phyloP scores from a whole-genome alignment of 2,113 vertebrate species.

The Eleginops maclovinus region DNA sequence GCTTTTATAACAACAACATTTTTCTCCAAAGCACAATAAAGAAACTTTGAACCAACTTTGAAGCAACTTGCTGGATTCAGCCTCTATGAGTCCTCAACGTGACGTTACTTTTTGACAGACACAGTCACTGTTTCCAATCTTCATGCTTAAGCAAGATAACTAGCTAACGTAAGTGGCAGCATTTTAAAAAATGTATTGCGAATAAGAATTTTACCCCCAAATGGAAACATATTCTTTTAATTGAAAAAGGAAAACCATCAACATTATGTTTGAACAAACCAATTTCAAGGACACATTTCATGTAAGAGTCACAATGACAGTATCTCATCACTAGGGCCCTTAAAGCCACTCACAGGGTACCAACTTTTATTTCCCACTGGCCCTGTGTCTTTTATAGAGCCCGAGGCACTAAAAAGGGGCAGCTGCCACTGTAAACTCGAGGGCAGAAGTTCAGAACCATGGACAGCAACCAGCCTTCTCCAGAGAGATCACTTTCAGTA shows the following conservation, averaged over 20 bases:
- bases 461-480: conserved; percentile 74
- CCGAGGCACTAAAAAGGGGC: not conserved
- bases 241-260: not conserved
- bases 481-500: not conserved
- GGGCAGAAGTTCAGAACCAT: conserved; percentile 78
- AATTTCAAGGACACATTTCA: not conserved
- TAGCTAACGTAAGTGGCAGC: not conserved
- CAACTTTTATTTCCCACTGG: conserved; percentile 27
- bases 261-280: not conserved
- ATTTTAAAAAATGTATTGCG: not conserved
- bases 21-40: no score
- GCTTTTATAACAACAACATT: no score
- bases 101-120: not conserved
- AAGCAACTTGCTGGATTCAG: not conserved
- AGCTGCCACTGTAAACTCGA: conserved; percentile 23
- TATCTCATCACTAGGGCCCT: not conserved
- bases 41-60: no score
- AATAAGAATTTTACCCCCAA: not conserved
- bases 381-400: conserved; percentile 25
- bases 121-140: not conserved
- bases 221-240: not conserved
- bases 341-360: conserved; percentile 2
- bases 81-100: not conserved
- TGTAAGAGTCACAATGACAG: not conserved
- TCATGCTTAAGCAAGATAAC: not conserved